These are phyloP conservation scores for Tholera decimalis DNA, from an alignment of 2,888 invertebrate genomes.

Conservation along the genomic window DNA sequence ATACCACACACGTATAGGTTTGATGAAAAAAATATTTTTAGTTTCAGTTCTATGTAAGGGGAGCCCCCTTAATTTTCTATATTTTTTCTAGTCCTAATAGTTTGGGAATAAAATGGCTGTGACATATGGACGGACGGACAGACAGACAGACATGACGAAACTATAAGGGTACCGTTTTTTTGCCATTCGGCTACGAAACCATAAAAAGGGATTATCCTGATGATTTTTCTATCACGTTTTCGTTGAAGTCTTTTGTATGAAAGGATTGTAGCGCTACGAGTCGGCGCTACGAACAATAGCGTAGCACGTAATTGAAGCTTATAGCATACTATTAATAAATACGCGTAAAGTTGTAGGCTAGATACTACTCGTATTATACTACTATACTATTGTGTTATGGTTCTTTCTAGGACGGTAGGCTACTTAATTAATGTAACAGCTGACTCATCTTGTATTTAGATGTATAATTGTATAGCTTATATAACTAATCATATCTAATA, in stretches of 20 bases:
- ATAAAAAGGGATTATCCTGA: neutral
- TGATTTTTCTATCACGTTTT: neutral
- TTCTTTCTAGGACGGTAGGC: neutral
- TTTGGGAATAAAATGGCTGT: too few relatives aligned
- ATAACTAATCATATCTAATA: too few relatives aligned
- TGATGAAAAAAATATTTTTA: too few relatives aligned
- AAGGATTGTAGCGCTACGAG: slow-evolving; percentile 71
- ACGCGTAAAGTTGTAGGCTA: slow-evolving; percentile 6
- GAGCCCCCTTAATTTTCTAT: too few relatives aligned
- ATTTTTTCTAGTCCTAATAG: too few relatives aligned
- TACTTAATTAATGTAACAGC: neutral
- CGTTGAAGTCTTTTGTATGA: slow-evolving; percentile 73
- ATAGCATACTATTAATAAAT: slow-evolving; percentile 33
- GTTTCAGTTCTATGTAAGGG: too few relatives aligned
- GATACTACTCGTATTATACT: neutral
- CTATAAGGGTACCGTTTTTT: too few relatives aligned
- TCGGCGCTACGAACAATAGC: slow-evolving; percentile 65
- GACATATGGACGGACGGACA: too few relatives aligned
- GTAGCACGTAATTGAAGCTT: slow-evolving; percentile 61
- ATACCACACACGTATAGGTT: too few relatives aligned
- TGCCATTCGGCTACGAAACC: too few relatives aligned
- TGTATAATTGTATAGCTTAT: neutral
- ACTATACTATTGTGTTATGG: neutral
- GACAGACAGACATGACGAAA: too few relatives aligned
- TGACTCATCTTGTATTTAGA: neutral